These are phyloP conservation scores for Hirtodrosophila trivittata DNA, from an alignment of 2,888 invertebrate genomes.

Conservation along the genomic window DNA sequence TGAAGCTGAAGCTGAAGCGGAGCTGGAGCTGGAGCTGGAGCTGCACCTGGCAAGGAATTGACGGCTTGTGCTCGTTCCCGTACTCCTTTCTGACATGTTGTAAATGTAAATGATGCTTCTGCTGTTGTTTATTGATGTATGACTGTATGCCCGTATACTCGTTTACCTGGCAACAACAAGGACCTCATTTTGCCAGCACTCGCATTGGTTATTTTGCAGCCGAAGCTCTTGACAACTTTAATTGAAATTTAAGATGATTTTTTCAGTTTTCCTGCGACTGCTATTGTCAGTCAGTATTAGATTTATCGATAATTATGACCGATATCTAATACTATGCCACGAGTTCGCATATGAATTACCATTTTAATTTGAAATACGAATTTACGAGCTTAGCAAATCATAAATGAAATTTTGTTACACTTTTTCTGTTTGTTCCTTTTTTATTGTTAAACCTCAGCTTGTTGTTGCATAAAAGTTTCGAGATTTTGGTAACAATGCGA, in stretches of 20 bases:
- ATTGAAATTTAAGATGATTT: constrained; percentile 6
- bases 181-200: not conserved
- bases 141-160: not conserved
- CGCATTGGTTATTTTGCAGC: not conserved
- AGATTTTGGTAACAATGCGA: no score
- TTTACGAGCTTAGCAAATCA: no score
- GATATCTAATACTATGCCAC: no score
- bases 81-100: constrained; percentile 41
- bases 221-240: constrained; percentile 4
- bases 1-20: constrained; percentile 42
- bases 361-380: no score
- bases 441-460: no score
- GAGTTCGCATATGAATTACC: no score
- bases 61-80: constrained; percentile 32
- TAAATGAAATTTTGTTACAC: no score
- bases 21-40: constrained; percentile 41
- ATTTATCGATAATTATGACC: no score
- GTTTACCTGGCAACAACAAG: not conserved
- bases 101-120: constrained; percentile 55
- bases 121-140: constrained; percentile 56
- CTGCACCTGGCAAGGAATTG: constrained; percentile 54
- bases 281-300: not conserved
- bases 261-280: not conserved
- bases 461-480: no score
- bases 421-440: no score